A percentile compares a stretch with the other conserved stretches of the same genome.
Evolutionary conservation across 2,113 vertebrate species (phyloP).

Genomic region (Paedocypris sp.): DNA sequence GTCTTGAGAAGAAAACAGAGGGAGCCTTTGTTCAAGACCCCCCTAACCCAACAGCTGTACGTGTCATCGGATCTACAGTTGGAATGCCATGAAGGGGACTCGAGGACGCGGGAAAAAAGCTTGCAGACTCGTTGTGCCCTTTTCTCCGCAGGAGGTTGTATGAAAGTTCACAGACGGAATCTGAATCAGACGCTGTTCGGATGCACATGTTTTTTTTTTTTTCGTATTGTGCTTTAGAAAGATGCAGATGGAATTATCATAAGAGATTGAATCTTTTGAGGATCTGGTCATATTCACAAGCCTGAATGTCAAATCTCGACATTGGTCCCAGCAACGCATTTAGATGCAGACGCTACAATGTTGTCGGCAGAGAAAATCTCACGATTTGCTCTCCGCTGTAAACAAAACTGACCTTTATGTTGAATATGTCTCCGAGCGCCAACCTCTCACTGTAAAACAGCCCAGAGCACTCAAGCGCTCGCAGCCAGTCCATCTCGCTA

Average conservation of each 20-base stretch:
- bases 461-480: constrained; percentile 15
- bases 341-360: background rate
- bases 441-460: background rate
- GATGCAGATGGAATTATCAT: background rate
- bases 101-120: background rate
- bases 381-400: background rate
- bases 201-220: background rate
- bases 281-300: background rate
- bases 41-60: background rate
- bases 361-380: background rate
- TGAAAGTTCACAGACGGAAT: constrained; percentile 8
- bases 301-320: background rate
- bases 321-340: background rate
- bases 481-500: constrained; percentile 26
- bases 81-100: constrained; percentile 2
- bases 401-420: constrained; percentile 27
- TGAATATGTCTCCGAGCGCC: constrained; percentile 1
- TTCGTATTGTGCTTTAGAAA: background rate
- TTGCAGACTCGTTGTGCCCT: background rate
- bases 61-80: constrained; percentile 6
- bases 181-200: background rate
- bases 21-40: constrained; percentile 37
- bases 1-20: constrained; percentile 36
- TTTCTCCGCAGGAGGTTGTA: constrained; percentile 11
- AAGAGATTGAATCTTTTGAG: too few species aligned